These are phyloP conservation scores for Sylvietta virens DNA, from an alignment of 2,113 vertebrate species.

Conservation along the genomic window DNA sequence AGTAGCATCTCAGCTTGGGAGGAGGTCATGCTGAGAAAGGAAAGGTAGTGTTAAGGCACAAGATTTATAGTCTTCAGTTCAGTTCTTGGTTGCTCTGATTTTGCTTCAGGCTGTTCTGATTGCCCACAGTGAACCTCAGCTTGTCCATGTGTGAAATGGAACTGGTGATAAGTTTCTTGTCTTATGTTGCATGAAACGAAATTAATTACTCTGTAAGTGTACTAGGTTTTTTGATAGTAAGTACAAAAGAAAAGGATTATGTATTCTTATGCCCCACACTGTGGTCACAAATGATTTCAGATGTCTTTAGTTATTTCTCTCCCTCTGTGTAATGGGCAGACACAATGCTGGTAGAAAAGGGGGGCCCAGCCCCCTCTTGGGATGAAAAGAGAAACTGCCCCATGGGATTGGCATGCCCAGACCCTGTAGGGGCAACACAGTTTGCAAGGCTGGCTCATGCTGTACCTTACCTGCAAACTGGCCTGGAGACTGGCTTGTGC, in stretches of 20 bases:
- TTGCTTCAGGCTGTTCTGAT: not conserved
- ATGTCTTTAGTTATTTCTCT: not conserved
- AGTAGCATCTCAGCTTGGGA: not conserved
- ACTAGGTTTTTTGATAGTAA: not conserved
- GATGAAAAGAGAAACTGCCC: not conserved
- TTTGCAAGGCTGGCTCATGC: not conserved
- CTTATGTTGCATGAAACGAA: not conserved
- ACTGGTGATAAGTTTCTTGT: not conserved
- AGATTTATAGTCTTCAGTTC: not conserved
- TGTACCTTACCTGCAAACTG: not conserved
- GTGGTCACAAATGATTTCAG: not conserved
- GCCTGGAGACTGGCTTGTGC: not conserved
- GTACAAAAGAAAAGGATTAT: not conserved
- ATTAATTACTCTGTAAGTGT: not conserved
- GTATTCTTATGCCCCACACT: not conserved
- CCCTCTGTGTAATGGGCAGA: not conserved
- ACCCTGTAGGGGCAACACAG: not conserved
- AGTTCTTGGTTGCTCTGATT: not conserved
- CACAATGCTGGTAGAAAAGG: not conserved
- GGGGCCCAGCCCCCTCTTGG: not conserved
- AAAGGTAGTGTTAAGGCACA: not conserved
- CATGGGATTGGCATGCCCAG: not conserved
- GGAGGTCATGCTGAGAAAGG: conserved; percentile 10
- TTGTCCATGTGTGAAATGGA: conserved; percentile 25
- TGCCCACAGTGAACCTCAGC: not conserved